Percentiles rank a stretch among this genome's conserved stretches.
Conservation (phyloP, 64 coral and sea anemone species). For the Dendronephthya gigantea region DNA sequence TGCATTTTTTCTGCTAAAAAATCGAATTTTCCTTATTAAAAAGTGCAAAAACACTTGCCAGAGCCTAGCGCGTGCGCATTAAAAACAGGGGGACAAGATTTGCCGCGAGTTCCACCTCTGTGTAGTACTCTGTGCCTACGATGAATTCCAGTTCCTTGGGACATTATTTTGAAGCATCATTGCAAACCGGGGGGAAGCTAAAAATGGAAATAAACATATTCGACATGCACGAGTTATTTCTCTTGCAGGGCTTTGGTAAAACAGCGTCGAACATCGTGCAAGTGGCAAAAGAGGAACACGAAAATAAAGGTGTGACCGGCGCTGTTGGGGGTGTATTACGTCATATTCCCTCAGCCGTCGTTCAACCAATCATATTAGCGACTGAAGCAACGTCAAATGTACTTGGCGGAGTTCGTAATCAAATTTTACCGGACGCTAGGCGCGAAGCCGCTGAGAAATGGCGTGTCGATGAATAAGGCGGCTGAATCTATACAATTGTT, state of each 20-base stretch:
- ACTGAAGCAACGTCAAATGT: constrained; percentile 95
- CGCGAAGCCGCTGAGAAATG: constrained; percentile 89
- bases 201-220: neutral
- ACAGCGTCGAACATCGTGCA: constrained; percentile 81
- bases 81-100: no score
- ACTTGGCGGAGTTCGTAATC: constrained; percentile 81
- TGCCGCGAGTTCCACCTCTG: no score
- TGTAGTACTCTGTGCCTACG: no score
- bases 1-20: no score
- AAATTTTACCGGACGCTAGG: constrained; percentile 82
- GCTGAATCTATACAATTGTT: neutral
- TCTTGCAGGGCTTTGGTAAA: constrained; percentile 57
- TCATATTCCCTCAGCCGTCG: constrained; percentile 82
- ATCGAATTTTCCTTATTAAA: no score
- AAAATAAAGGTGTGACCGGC: constrained; percentile 84
- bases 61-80: no score
- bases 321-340: constrained; percentile 84
- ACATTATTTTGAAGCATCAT: no score
- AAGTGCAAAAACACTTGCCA: no score
- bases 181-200: no score
- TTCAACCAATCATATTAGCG: constrained; percentile 90
- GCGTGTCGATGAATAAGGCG: constrained; percentile 15
- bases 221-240: neutral
- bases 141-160: no score
- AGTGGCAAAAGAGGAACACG: constrained; percentile 90